Evolutionary conservation across 2,888 invertebrate genomes (phyloP).

Genomic region (Drosophila multiciliata): DNA sequence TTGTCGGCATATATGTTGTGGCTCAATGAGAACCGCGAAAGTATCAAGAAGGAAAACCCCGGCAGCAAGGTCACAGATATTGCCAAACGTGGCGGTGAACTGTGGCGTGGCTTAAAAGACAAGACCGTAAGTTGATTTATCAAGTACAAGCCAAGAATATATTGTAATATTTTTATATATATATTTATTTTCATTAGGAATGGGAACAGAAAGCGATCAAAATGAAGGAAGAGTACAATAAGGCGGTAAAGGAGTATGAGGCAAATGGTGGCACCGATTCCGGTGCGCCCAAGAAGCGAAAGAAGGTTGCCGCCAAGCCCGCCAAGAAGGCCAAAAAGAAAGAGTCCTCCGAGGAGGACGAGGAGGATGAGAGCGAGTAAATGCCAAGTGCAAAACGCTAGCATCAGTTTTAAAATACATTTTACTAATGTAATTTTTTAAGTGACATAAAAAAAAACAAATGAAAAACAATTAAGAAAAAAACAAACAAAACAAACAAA

Average conservation of each 20-base stretch:
- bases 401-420: slow-evolving; percentile 84
- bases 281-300: slow-evolving; percentile 87
- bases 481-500: slow-evolving; percentile 39
- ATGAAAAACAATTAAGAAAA: slow-evolving; percentile 43
- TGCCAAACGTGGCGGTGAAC: slow-evolving; percentile 97
- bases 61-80: slow-evolving; percentile 96
- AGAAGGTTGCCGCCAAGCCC: slow-evolving; percentile 85
- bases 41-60: slow-evolving; percentile 95
- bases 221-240: slow-evolving; percentile 95
- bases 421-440: slow-evolving; percentile 84
- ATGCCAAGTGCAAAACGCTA: slow-evolving; percentile 40
- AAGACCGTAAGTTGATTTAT: slow-evolving; percentile 88
- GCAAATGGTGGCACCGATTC: slow-evolving; percentile 89
- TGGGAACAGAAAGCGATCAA: slow-evolving; percentile 96
- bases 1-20: slow-evolving; percentile 97
- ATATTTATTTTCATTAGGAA: slow-evolving; percentile 86
- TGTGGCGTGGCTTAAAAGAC: slow-evolving; percentile 96
- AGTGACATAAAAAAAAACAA: slow-evolving; percentile 70
- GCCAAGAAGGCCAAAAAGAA: slow-evolving; percentile 87
- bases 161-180: not conserved
- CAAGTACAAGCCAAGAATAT: not conserved
- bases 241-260: slow-evolving; percentile 95
- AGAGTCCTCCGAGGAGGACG: slow-evolving; percentile 88
- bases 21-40: slow-evolving; percentile 94
- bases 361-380: slow-evolving; percentile 89